A percentile compares a stretch with the other conserved stretches of the same genome.
Evolutionary conservation across 2,797 vertebrate species (phyloP).

Genomic region (Myoxocephalus aenaeus): DNA sequence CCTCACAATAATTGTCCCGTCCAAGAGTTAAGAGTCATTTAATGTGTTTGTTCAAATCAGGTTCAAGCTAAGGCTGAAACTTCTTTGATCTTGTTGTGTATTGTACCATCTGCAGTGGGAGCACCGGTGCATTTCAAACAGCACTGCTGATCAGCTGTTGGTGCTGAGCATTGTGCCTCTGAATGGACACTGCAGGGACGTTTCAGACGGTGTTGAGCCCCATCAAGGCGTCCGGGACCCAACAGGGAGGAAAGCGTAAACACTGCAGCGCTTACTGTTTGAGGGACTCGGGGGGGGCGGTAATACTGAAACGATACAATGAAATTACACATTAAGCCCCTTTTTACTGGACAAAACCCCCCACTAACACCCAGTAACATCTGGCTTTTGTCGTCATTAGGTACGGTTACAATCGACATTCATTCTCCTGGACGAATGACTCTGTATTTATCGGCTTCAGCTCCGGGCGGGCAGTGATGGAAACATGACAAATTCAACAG

Average conservation of each 20-base stretch:
- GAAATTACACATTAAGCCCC: not conserved
- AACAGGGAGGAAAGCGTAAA: conserved; percentile 7
- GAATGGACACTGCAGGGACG: conserved; percentile 11
- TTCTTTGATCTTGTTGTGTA: not conserved
- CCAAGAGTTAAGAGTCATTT: not conserved
- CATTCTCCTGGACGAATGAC: not conserved
- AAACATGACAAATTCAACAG: not conserved
- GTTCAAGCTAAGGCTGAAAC: not conserved
- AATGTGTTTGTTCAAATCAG: not conserved
- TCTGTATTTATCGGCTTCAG: not conserved
- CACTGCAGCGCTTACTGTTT: not conserved
- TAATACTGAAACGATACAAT: not conserved
- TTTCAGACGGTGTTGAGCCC: not conserved
- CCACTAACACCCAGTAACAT: not conserved
- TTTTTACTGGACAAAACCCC: not conserved
- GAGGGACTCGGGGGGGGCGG: not conserved
- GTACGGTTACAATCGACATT: not conserved
- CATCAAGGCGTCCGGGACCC: not conserved
- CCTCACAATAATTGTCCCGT: not conserved
- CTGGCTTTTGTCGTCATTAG: not conserved
- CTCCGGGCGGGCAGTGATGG: not conserved
- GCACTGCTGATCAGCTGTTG: not conserved
- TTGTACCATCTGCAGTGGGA: not conserved
- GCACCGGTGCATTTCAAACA: not conserved
- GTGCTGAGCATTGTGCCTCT: conserved; percentile 12